These are phyloP conservation scores for Myoxocephalus aenaeus DNA, from an alignment of 2,797 vertebrate genomes.

Conservation along the genomic window DNA sequence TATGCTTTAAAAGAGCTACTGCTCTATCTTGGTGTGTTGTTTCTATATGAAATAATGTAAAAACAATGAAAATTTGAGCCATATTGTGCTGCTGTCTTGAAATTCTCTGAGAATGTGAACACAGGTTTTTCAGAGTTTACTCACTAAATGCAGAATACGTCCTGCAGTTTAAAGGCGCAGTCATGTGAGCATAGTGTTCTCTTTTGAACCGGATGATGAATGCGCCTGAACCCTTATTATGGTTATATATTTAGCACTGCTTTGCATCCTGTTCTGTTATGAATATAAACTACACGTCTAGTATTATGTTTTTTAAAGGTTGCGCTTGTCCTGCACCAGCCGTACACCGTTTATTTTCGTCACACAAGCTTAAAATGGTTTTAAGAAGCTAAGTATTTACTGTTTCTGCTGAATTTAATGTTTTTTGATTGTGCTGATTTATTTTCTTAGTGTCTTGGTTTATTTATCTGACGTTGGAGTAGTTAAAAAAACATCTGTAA, in stretches of 20 bases:
- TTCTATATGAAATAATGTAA: neutral
- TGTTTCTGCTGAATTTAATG: neutral
- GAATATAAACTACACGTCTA: constrained; percentile 2
- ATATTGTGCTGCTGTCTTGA: neutral
- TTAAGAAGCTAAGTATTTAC: neutral
- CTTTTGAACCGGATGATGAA: constrained; percentile 14
- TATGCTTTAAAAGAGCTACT: neutral
- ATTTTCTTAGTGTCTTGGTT: neutral
- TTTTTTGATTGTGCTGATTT: neutral
- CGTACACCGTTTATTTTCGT: neutral
- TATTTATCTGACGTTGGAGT: neutral
- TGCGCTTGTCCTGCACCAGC: neutral
- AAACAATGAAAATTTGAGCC: neutral
- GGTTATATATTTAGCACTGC: constrained; percentile 8
- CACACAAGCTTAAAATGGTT: neutral
- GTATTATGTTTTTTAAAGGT: neutral
- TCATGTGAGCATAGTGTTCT: neutral
- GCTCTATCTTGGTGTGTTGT: neutral
- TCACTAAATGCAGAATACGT: neutral
- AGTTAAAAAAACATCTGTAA: neutral
- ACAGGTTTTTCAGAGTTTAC: neutral
- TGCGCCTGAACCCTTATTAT: neutral
- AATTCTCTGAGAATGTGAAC: constrained; percentile 7
- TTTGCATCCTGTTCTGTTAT: neutral
- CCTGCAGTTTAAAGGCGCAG: neutral